These are phyloP conservation scores for Drosophila ustulata DNA, from an alignment of 2,888 invertebrate species.

Conservation along the genomic window DNA sequence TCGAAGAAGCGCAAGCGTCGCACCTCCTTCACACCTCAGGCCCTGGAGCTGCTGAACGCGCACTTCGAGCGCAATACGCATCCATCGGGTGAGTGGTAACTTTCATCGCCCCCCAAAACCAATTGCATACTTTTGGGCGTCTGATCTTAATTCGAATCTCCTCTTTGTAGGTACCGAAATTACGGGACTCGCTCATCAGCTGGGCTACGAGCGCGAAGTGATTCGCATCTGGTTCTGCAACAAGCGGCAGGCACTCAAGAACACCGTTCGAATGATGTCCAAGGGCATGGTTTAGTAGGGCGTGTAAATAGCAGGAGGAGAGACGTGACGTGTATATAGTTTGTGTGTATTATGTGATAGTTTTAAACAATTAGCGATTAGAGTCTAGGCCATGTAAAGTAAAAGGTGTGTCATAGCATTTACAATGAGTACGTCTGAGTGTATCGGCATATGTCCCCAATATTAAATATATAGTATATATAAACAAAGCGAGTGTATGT, in stretches of 20 bases:
- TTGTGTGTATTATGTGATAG: conserved; percentile 68
- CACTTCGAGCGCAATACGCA: conserved; percentile 99
- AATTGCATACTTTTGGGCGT: conserved; percentile 35
- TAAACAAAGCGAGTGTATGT: conserved; percentile 1
- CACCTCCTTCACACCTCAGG: conserved; percentile 98
- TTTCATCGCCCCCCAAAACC: conserved; percentile 51
- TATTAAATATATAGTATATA: conserved; percentile 11
- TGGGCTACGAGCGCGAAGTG: conserved; percentile 98
- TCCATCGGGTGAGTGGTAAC: conserved; percentile 93
- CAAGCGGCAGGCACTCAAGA: conserved; percentile 98
- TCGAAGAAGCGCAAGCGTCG: conserved; percentile 98
- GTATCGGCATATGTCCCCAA: conserved; percentile 39
- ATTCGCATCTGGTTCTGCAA: conserved; percentile 99
- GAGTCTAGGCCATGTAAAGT: conserved; percentile 79
- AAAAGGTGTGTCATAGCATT: conserved; percentile 83
- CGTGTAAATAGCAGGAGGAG: conserved; percentile 40
- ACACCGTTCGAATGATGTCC: conserved; percentile 98
- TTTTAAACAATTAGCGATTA: conserved; percentile 66
- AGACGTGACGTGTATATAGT: conserved; percentile 46
- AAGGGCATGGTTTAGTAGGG: conserved; percentile 90
- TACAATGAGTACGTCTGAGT: conserved; percentile 52
- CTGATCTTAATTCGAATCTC: conserved; percentile 21
- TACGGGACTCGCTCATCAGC: conserved; percentile 96
- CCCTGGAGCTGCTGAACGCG: conserved; percentile 96
- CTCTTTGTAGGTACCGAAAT: conserved; percentile 94